Base-by-base conservation (phyloP, 2,888 invertebrate species). In the Griposia aprilina region DNA sequence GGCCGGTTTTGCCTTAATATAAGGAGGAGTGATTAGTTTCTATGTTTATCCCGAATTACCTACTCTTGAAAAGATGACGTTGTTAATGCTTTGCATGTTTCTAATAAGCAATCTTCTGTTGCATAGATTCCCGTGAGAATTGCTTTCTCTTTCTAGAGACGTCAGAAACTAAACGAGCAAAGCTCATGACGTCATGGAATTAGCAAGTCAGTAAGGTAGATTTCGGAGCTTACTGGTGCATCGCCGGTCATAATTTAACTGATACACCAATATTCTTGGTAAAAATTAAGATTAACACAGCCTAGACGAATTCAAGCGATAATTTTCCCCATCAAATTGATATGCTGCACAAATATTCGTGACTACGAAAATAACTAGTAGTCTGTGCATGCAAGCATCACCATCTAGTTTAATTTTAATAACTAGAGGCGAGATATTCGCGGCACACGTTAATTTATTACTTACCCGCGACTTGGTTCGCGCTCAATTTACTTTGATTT, bases 401-500 rank as follows among this genome's bases (percentile, higher is more conserved):
- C 30, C 15, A 26, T 45, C 75, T 55, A 73, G 67, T 73, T 74
- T 60, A 70, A 82, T 76, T 85, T 87, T 74, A 88, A 78, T 88
- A 78, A 67, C 82, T 65, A 66, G 70, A 59, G 41, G 52, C 66
- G n/a, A 59, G 67, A 67, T 75, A 63, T 71, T 70, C 73, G 23
- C 52, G 65, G 52, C 74, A 83, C 73, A 78, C 74, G 76, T 88
- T 88, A 88, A 88, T 84, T 87, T 83, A 86, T 74, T 70, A 74
- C 76, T 23, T 52, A 65, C 26, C 57, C 78, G 87, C 72, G 73
- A 86, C 84, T 78, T n/a, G 36, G 63, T 68, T 85, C 74, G 74
- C 87, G 74, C 72, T 67, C 84, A 88, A 86, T 88, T 86, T 80
- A 78, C 73, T 81, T 87, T 81, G 82, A 86, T 84, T 84, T 88